These are phyloP conservation scores for Athalia circularis DNA, from an alignment of 2,888 invertebrate species.

Conservation along the genomic window DNA sequence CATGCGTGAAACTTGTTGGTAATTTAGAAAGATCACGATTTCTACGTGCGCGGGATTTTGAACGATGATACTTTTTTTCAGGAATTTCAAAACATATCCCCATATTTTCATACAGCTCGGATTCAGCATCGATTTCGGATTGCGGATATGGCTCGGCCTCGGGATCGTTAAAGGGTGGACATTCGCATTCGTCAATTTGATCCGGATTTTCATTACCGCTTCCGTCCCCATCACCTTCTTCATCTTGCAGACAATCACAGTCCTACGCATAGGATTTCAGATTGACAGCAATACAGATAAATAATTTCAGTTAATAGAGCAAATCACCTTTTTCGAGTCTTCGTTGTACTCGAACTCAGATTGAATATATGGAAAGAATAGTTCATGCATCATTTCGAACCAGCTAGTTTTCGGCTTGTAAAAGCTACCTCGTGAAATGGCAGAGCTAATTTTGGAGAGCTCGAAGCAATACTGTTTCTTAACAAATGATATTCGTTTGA, in stretches of 20 bases:
- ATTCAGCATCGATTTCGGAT: neutral
- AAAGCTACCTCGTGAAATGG: slow-evolving; percentile 38
- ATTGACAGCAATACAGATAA: neutral
- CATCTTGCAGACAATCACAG: slow-evolving; percentile 34
- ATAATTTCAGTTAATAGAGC: neutral
- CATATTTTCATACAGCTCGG: neutral
- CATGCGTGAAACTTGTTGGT: neutral
- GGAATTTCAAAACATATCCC: neutral
- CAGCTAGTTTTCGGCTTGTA: slow-evolving; percentile 44
- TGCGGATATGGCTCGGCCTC: neutral
- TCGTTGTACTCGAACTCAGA: slow-evolving; percentile 20
- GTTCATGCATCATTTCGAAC: slow-evolving; percentile 48
- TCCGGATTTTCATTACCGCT: slow-evolving; percentile 4
- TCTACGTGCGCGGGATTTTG: slow-evolving; percentile 28
- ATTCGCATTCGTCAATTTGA: slow-evolving; percentile 25
- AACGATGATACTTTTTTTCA: slow-evolving; percentile 20
- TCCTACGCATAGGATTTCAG: slow-evolving; percentile 13
- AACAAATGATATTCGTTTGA: slow-evolving; percentile 44
- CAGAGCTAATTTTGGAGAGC: slow-evolving; percentile 45
- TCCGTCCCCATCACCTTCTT: slow-evolving; percentile 30
- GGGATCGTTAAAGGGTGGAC: neutral
- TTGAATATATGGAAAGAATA: slow-evolving; percentile 42
- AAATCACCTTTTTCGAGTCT: slow-evolving; percentile 20
- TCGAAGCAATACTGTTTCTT: slow-evolving; percentile 45
- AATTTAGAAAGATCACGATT: slow-evolving; percentile 22